phyloP scores from a whole-genome alignment of 2,888 invertebrate genomes.

The Drosophila lacicola region DNA sequence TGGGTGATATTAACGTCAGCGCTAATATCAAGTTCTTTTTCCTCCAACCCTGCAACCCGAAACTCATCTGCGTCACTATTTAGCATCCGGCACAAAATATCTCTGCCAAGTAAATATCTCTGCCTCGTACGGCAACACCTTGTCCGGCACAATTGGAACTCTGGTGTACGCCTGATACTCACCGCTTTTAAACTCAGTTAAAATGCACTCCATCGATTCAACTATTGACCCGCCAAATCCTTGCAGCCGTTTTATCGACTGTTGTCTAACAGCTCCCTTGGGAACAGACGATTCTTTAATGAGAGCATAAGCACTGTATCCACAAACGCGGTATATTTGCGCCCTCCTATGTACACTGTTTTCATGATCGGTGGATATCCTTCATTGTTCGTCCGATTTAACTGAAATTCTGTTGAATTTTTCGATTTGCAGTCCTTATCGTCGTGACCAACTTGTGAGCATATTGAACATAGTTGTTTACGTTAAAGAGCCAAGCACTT shows the following conservation, averaged over 20 bases:
- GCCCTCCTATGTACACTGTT: neutral
- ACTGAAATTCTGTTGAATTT: neutral
- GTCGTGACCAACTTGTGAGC: neutral
- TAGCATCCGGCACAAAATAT: neutral
- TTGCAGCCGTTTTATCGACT: neutral
- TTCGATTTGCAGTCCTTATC: neutral
- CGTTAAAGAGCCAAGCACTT: neutral
- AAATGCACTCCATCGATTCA: neutral
- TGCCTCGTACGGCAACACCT: neutral
- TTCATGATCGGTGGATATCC: constrained; percentile 4
- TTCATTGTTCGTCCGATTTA: neutral
- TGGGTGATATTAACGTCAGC: neutral
- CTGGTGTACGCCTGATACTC: neutral
- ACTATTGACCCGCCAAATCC: neutral
- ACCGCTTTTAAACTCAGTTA: neutral
- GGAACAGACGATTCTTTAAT: neutral
- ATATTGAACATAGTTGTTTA: neutral
- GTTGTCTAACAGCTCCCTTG: neutral
- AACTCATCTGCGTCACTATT: neutral
- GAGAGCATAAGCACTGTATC: neutral
- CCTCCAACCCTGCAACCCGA: neutral
- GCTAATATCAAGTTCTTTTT: neutral
- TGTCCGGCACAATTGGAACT: neutral
- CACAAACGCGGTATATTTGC: neutral
- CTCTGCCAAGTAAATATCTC: neutral